A percentile compares a stretch with the other conserved stretches of the same genome.
Evolutionary conservation across 1,140 invertebrate species (phyloP).

Genomic region (Drosophila hydei): DNA sequence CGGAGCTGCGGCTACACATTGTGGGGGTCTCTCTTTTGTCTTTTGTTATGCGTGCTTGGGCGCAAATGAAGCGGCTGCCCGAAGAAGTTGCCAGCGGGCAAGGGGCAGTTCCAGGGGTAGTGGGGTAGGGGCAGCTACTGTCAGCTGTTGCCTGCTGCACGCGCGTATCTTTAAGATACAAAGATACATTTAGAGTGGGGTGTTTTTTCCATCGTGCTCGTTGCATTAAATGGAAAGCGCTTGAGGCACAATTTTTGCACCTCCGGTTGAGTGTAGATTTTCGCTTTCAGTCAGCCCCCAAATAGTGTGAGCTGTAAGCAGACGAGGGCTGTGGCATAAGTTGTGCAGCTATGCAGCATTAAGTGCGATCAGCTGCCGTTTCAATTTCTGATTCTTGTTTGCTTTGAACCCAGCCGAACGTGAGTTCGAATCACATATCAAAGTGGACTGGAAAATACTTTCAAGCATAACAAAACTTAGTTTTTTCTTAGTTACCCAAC

Average conservation of each 20-base stretch:
- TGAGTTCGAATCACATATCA: too few species aligned
- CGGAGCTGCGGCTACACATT: slow-evolving; percentile 39
- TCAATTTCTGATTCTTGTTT: too few species aligned
- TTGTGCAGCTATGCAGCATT: background rate
- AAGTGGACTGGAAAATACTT: too few species aligned
- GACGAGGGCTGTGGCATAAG: slow-evolving; percentile 7
- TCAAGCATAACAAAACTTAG: too few species aligned
- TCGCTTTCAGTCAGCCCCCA: slow-evolving; percentile 57
- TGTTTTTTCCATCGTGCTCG: slow-evolving; percentile 21
- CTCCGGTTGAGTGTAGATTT: slow-evolving; percentile 51
- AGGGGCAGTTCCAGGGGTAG: background rate
- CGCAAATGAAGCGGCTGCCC: slow-evolving; percentile 73
- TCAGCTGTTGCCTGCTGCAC: slow-evolving; percentile 70
- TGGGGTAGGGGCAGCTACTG: slow-evolving; percentile 22
- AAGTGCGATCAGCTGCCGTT: background rate
- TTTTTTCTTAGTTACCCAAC: background rate
- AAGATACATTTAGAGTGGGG: slow-evolving; percentile 29
- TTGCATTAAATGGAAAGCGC: slow-evolving; percentile 74
- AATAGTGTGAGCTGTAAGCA: slow-evolving; percentile 1
- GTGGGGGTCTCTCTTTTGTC: slow-evolving; percentile 57
- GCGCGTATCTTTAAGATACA: slow-evolving; percentile 71
- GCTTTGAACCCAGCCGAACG: too few species aligned
- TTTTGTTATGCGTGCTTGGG: slow-evolving; percentile 78
- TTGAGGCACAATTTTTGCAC: slow-evolving; percentile 66
- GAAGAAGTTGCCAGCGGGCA: slow-evolving; percentile 12